Base-by-base conservation (phyloP, 1,140 invertebrate genomes). In the Atopsyche davidsoni region DNA sequence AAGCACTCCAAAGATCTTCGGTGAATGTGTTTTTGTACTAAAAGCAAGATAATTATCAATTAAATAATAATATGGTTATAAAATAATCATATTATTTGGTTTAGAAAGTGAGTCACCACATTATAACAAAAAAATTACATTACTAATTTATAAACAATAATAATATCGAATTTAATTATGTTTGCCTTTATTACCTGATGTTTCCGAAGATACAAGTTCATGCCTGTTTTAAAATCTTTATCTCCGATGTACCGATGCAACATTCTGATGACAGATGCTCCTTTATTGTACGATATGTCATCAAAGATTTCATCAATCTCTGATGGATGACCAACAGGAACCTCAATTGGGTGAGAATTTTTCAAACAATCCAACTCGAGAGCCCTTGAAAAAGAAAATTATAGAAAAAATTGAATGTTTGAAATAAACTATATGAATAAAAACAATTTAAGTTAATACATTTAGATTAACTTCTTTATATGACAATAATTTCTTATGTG, bases 301-400 rank as follows among this genome's bases (percentile, higher is more conserved):
- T 96, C 92, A 69, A 96, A 98, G 57, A 96, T 94, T 67, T 93
- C 90, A 64, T 93, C 89, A 57, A 97, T 91, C 70, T 97, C 90
- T 3, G 85, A 82, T 0, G 92, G 89, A 74, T 93, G 85, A 1
- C 85, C 82, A 0, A 95, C 89, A 24, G 88, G 85, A 11, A 92
- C 87, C 73, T 93, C 89, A 53, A 95, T 92, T 2, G 91, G 88
- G 76, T 93, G 91, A 23, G 88, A 92, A 62, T 87, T 96, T 57
- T 88, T 86, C 39, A 96, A 72, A 42, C 87, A 85, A 67, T 98
- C 96, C 46, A 94, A 73, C 62, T 92, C 85, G 51, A 97, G 70
- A 1, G 92, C 89, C 63, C 77, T 79, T 54, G 60, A 68, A 66
- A 11, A 28, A 21, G 19, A 35, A 32, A 31, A 40, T 4, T 4